Evolutionary conservation across 1,140 invertebrate genomes (phyloP).

Genomic region (Drosophila murphyi): DNA sequence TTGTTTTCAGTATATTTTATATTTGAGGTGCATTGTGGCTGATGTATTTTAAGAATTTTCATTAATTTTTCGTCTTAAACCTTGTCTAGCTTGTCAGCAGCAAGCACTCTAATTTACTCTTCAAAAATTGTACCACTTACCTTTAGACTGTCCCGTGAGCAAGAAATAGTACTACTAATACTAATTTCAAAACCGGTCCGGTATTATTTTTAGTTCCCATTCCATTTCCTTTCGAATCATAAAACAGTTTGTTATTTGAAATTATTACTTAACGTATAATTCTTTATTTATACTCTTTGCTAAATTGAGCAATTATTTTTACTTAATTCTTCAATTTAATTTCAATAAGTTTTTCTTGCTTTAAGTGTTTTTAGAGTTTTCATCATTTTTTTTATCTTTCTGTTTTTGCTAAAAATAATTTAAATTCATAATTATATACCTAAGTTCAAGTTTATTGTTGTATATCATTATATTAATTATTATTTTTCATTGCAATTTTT

Average conservation of each 20-base stretch:
- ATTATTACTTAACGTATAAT: constrained; percentile 83
- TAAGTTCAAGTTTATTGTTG: constrained; percentile 78
- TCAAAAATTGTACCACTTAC: no score
- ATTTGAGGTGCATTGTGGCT: no score
- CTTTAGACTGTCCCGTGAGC: no score
- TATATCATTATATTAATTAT: constrained; percentile 76
- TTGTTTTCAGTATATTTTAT: no score
- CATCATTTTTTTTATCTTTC: constrained; percentile 44
- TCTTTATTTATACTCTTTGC: constrained; percentile 81
- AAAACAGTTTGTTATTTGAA: constrained; percentile 52
- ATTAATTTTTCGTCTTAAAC: no score
- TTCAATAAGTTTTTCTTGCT: constrained; percentile 68
- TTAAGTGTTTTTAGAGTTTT: constrained; percentile 69
- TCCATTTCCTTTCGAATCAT: constrained; percentile 25
- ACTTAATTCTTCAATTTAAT: constrained; percentile 78
- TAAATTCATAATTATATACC: constrained; percentile 82
- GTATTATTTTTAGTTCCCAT: no score
- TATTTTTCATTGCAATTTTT: constrained; percentile 57
- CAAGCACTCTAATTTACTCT: no score
- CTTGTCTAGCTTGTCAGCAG: no score
- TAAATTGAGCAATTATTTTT: constrained; percentile 82
- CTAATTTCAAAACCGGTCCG: no score
- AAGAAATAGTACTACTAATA: no score
- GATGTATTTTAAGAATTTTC: no score
- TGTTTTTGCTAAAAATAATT: constrained; percentile 78